A percentile compares a stretch with the other conserved stretches of the same genome.
These are phyloP conservation scores for Drosophila subpulchrella DNA, from an alignment of 1,140 invertebrate species.

Conservation along the genomic window DNA sequence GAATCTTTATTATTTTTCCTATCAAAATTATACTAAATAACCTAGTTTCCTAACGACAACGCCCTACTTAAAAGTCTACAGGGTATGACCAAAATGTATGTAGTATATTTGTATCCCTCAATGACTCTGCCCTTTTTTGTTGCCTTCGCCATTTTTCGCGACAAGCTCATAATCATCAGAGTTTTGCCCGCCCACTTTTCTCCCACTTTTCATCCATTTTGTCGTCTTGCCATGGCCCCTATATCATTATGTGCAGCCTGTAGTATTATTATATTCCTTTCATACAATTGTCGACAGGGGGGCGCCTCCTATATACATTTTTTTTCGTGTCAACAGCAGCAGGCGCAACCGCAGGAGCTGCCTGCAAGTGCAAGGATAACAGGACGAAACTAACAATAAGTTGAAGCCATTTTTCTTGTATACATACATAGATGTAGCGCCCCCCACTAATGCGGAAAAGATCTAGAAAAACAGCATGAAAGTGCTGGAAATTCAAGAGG, in stretches of 20 bases:
- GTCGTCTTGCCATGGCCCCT: constrained; percentile 22
- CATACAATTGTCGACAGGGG: constrained; percentile 62
- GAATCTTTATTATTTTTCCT: too few species aligned
- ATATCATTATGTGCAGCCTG: constrained; percentile 53
- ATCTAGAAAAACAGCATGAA: constrained; percentile 19
- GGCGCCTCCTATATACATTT: constrained; percentile 37
- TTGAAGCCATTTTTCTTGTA: constrained; percentile 37
- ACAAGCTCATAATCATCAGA: constrained; percentile 53
- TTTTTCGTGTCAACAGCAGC: constrained; percentile 66
- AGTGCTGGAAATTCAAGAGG: not conserved
- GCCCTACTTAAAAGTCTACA: not conserved
- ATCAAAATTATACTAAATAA: not conserved
- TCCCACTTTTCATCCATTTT: constrained; percentile 6
- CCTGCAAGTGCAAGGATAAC: constrained; percentile 72
- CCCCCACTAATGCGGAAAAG: constrained; percentile 19
- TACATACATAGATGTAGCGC: constrained; percentile 3
- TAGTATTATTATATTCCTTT: constrained; percentile 62
- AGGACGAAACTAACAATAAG: constrained; percentile 42
- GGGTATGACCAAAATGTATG: not conserved
- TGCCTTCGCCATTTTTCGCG: constrained; percentile 27
- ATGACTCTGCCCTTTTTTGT: constrained; percentile 17
- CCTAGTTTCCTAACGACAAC: not conserved
- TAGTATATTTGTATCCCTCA: constrained; percentile 8
- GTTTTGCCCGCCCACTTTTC: constrained; percentile 8
- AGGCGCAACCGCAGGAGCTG: constrained; percentile 41